A percentile compares a stretch with the other conserved stretches of the same genome.
These are phyloP conservation scores for Pseudanteris insignis DNA, from an alignment of 2,888 invertebrate genomes.

Conservation along the genomic window DNA sequence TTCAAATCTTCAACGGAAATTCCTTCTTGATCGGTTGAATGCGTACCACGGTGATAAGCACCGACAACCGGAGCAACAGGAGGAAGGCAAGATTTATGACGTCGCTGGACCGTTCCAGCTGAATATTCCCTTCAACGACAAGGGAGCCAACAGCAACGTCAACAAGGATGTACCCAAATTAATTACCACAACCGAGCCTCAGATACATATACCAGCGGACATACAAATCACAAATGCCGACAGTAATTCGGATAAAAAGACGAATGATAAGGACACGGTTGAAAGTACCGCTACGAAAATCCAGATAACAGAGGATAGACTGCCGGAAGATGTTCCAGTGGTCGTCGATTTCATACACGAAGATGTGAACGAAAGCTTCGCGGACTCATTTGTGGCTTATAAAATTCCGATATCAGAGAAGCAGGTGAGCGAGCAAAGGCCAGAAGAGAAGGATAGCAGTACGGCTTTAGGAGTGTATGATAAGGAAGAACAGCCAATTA, in stretches of 20 bases:
- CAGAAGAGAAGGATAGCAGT: not conserved
- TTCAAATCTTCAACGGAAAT: conserved; percentile 54
- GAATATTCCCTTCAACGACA: conserved; percentile 56
- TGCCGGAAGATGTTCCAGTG: conserved; percentile 46
- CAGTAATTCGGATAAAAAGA: conserved; percentile 1
- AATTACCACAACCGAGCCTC: not conserved
- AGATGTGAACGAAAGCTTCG: conserved; percentile 47
- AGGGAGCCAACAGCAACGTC: conserved; percentile 3
- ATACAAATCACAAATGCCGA: not conserved
- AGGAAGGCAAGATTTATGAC: conserved; percentile 25
- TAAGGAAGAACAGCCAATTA: conserved; percentile 11
- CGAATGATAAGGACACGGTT: not conserved
- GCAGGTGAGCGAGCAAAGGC: conserved; percentile 5
- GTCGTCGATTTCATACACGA: conserved; percentile 55
- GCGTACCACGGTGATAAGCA: conserved; percentile 45
- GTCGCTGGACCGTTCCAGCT: conserved; percentile 58
- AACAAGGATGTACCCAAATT: conserved; percentile 2
- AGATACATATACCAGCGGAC: not conserved
- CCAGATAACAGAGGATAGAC: conserved; percentile 26
- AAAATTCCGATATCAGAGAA: conserved; percentile 48
- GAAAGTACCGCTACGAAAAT: not conserved
- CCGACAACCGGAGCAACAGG: conserved; percentile 16
- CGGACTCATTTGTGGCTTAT: conserved; percentile 53
- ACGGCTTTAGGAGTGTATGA: conserved; percentile 3
- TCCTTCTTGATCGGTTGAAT: conserved; percentile 58